Evolutionary conservation across 2,797 vertebrate species (phyloP), one percentile per base, ranked within the genome.

Genomic region (Sternarchorhynchus goeldii): DNA sequence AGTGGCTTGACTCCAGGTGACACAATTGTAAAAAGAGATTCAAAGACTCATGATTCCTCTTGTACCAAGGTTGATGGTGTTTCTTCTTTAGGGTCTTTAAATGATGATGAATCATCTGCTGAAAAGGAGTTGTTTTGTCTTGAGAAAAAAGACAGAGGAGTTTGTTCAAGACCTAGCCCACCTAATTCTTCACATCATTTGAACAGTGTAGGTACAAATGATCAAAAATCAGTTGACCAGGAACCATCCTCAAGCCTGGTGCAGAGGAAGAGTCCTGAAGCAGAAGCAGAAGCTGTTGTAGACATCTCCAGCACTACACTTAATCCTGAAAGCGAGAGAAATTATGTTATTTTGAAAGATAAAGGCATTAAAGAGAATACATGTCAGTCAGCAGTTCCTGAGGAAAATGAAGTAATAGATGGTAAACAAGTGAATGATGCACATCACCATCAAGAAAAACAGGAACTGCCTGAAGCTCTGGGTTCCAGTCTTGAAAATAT

Each of bases 31-130:
- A 25, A 56, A 55, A 36, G 4, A 31, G 18, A 6, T 62, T 71
- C 73, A 71, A 69, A 10, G 0, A 14, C 20, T 4, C 21, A 57
- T 34, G 55, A 34, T 21, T 21, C 34, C 20, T 16, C 58, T 0
- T 41, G 12, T 58, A 31, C 7, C 18, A 18, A 41, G 53, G 21
- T 75, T n/a, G 59, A 63, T 41, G 41, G 8, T 55, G 41, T 7
- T 32, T 68, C 21, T 31, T 58, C n/a, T 57, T 71, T 32, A 17
- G 68, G 1, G 17, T 4, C 32, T 4, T 70, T 12, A 32, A 75
- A 80, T 3, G 66, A 71, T 77, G 75, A 57, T 25, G 70, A 74
- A 62, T 77, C 70, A 2, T 83, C 84, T 71, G 81, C 83, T 32
- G 79, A 78, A 4, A 69, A 83, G 36, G 76, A 60, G n/a, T 63